phyloP scores from a whole-genome alignment of 2,113 vertebrate species.

The Clarias gariepinus region DNA sequence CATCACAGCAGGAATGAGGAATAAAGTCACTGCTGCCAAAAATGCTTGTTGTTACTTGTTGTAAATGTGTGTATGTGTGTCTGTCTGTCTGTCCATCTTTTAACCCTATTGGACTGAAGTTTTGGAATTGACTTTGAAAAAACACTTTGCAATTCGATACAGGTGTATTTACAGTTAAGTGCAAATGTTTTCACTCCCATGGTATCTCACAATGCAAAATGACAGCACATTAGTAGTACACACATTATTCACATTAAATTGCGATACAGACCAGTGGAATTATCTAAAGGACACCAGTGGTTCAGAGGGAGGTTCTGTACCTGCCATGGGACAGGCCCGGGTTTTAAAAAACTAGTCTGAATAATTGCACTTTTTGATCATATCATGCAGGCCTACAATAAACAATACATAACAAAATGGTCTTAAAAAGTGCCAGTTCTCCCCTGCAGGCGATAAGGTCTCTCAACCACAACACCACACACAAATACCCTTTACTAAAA shows the following conservation, averaged over 20 bases:
- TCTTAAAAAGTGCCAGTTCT: not conserved
- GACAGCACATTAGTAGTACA: too few species aligned
- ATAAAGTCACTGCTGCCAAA: constrained; percentile 31
- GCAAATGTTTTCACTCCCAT: not conserved
- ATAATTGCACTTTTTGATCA: not conserved
- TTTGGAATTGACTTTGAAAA: not conserved
- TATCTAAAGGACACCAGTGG: too few species aligned
- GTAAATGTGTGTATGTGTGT: constrained; percentile 24
- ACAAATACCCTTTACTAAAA: too few species aligned
- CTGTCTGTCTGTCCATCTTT: not conserved
- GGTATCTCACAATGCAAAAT: too few species aligned
- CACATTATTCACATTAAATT: too few species aligned
- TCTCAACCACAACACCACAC: too few species aligned
- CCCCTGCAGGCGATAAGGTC: too few species aligned
- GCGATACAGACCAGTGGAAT: too few species aligned
- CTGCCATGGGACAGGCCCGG: too few species aligned
- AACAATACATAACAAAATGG: not conserved
- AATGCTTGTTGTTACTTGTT: constrained; percentile 34
- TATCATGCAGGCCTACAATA: not conserved
- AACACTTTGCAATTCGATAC: not conserved
- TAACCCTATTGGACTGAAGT: not conserved
- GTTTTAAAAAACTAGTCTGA: too few species aligned
- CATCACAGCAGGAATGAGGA: constrained; percentile 48
- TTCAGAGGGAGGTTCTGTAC: too few species aligned
- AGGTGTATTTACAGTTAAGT: not conserved